A percentile compares a stretch with the other conserved stretches of the same genome.
phyloP scores from a whole-genome alignment of 2,113 vertebrate species.

The Crotalus horridus region DNA sequence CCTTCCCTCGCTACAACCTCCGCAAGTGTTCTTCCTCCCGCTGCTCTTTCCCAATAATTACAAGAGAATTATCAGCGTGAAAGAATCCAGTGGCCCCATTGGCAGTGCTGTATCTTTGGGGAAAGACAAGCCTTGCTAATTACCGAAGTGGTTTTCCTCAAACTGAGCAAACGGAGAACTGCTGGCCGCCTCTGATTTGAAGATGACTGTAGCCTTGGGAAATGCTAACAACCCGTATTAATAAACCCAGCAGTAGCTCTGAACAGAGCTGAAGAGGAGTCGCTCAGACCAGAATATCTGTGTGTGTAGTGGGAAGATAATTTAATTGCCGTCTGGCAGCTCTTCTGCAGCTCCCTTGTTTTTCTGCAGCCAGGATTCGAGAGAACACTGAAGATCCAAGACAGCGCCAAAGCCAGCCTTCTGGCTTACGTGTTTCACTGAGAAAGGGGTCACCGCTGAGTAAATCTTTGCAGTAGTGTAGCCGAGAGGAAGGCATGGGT shows the following conservation, averaged over 20 bases:
- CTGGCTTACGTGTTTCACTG: not conserved
- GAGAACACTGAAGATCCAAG: not conserved
- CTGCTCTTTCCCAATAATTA: not conserved
- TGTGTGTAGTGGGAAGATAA: not conserved
- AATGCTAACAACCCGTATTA: not conserved
- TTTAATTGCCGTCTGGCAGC: not conserved
- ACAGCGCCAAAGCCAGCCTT: not conserved
- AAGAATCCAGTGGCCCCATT: not conserved
- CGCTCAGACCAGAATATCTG: not conserved
- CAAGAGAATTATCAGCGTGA: not conserved
- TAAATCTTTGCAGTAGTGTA: not conserved
- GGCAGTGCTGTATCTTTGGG: not conserved
- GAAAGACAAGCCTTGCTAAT: not conserved
- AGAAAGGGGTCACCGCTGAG: not conserved
- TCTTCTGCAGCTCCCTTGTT: constrained; percentile 1
- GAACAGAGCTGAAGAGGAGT: not conserved
- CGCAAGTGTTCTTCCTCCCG: not conserved
- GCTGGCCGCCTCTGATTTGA: not conserved
- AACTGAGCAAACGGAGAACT: not conserved
- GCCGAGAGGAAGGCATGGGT: not conserved
- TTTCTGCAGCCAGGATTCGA: not conserved
- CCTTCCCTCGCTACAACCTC: not conserved
- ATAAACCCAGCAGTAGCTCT: not conserved
- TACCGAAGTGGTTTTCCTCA: not conserved
- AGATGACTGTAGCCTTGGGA: constrained; percentile 11